Base-by-base conservation (phyloP, 2,888 invertebrate species). In the Hartigia nigra region DNA sequence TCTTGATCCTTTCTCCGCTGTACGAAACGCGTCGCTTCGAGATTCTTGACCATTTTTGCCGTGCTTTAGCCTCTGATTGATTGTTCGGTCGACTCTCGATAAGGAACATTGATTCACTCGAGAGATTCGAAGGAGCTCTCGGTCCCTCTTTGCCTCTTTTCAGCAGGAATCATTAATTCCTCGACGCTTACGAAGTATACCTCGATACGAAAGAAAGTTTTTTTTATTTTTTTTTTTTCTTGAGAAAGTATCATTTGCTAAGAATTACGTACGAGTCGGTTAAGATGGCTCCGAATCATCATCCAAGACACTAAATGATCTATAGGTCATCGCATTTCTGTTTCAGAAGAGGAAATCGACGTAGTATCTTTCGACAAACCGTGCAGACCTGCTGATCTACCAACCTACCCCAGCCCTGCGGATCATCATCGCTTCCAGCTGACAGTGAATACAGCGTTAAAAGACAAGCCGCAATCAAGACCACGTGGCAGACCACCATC, bases 331-430 rank as follows among this genome's bases (percentile, higher is more conserved):
- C 72, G 70, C 3, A 32, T 37, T 85, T 82, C 92, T 93, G 93
- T 95, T 94, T 82, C 94, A 95, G 96, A 95, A 91, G 97, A 97
- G 92, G 96, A 96, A 93, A 97, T 97, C 88, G 97, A 97, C 90
- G 97, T 97, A 77, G 97, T 96, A 77, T 95, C 95, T 0, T 92
- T 95, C 83, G 95, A 94, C 82, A 94, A 94, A 69, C 83, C 83
- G 79, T 74, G 69, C 78, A 76, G 36, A 78, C 77, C 79, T 1
- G 81, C 81, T 12, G 92, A 93, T 79, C 90, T 96, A 76, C 96
- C 96, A 37, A 95, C 94, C 81, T 94, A 95, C 90, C 95, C 96
- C 23, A 95, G 95, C 32, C 93, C 93, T 55, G 94, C 94, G 82
- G 96, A 96, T 90, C 94, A 95, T 79, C 94, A 95, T 82, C 94